A percentile compares a stretch with the other conserved stretches of the same genome.
Evolutionary conservation across 2,797 vertebrate genomes (phyloP).

Genomic region (Darevskia nairensis): DNA sequence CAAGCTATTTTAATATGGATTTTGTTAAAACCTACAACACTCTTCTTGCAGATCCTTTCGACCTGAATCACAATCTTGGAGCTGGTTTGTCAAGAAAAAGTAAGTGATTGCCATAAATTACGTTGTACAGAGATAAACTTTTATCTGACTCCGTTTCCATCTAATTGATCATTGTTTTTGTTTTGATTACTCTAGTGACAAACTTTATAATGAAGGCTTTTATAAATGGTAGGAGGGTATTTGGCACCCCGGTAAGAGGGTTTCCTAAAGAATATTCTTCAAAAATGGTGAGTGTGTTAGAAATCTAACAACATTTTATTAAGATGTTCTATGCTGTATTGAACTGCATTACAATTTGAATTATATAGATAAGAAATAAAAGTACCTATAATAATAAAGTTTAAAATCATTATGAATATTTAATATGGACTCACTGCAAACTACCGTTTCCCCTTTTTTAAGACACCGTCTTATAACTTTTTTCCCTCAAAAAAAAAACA

Average conservation of each 20-base stretch:
- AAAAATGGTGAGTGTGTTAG: conserved; percentile 85
- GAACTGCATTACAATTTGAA: too few relatives aligned
- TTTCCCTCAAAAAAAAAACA: too few relatives aligned
- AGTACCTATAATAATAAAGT: too few relatives aligned
- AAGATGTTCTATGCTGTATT: neutral
- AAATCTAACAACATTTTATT: fast-evolving
- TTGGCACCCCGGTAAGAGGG: conserved; percentile 88
- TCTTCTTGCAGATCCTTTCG: conserved; percentile 89
- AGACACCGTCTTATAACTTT: too few relatives aligned
- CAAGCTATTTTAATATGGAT: neutral
- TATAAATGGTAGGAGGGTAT: conserved; percentile 92
- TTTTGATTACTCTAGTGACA: conserved; percentile 84
- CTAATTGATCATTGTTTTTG: conserved; percentile 11
- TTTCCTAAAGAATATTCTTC: conserved; percentile 85
- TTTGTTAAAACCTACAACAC: conserved; percentile 28
- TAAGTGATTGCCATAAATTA: conserved; percentile 73
- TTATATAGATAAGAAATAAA: too few relatives aligned
- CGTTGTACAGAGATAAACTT: neutral
- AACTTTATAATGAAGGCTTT: conserved; percentile 99
- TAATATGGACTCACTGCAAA: neutral
- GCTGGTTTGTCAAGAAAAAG: conserved; percentile 96
- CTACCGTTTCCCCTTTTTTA: too few relatives aligned
- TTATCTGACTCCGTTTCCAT: neutral
- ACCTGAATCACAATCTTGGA: conserved; percentile 96
- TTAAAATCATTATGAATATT: too few relatives aligned